phyloP scores from a whole-genome alignment of 2,888 invertebrate genomes.

The Tenthredo mesomela region DNA sequence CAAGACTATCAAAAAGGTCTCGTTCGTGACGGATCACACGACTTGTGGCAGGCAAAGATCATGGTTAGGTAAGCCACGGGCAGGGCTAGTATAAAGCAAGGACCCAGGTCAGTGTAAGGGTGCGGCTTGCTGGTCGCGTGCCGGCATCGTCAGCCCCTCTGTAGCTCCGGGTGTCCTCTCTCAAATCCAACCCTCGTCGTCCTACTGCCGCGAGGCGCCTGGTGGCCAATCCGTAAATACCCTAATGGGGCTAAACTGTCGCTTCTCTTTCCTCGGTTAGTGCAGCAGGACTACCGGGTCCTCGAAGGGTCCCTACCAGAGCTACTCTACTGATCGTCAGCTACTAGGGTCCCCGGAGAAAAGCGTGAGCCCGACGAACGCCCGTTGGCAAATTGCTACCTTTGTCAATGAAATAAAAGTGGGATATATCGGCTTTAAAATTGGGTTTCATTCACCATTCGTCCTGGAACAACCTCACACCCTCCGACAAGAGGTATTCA shows the following conservation, averaged over 20 bases:
- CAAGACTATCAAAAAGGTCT: background rate
- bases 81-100: conserved; percentile 8
- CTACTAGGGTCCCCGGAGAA: conserved; percentile 24
- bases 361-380: conserved; percentile 25
- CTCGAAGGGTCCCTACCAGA: conserved; percentile 10
- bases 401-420: conserved; percentile 52
- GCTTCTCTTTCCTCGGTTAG: conserved; percentile 63
- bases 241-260: conserved; percentile 73
- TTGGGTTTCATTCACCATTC: conserved; percentile 52
- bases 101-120: conserved; percentile 27
- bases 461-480: conserved; percentile 41
- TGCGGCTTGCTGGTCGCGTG: conserved; percentile 67
- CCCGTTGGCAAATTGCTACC: conserved; percentile 52
- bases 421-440: conserved; percentile 52
- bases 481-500: conserved; percentile 28
- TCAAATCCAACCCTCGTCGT: conserved; percentile 55
- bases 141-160: conserved; percentile 58
- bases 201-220: conserved; percentile 53
- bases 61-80: conserved; percentile 25
- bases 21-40: background rate
- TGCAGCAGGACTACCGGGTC: conserved; percentile 31
- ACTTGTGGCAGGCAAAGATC: conserved; percentile 16
- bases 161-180: conserved; percentile 50
- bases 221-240: conserved; percentile 73
- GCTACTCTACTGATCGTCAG: conserved; percentile 19